Base-by-base conservation (phyloP, 1,140 invertebrate species). In the Orchestia grillus region DNA sequence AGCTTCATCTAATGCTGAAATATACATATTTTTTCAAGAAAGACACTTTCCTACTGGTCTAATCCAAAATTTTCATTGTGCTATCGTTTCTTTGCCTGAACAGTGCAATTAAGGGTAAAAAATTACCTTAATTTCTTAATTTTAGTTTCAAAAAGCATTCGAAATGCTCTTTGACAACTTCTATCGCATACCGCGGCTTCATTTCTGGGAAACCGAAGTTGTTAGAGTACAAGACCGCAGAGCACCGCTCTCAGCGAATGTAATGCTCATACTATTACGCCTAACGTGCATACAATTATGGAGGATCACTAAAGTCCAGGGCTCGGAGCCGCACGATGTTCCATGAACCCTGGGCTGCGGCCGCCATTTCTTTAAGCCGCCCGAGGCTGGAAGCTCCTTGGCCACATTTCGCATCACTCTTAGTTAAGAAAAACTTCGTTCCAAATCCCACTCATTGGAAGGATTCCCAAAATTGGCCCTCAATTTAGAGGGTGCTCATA, bases 371-470 rank as follows among this genome's bases (percentile, higher is more conserved):
- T 36, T 77, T 15, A 77, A 77, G 28, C 11, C 62, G 28, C 36
- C 62, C 3, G 11, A 77, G 28, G 62, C n/a, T n/a, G n/a, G 62
- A 77, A 77, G 1, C 62, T 36, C 36, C 15, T 36, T 15, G 28
- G 15, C 62, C 62, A 77, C 88, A 90, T 41, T 90, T 44, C 88
- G n/a, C 88, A 44, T 90, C 43, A 42, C 41, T 90, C 88, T 90
- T 90, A 41, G 43, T 90, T 43, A 90, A 90, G 43, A 90, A 90
- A 42, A 90, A 90, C 88, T 90, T 90, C 88, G 4, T 90, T 41
- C 41, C 88, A 90, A 90, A 90, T 90, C 88, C 88, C 15, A 90
- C 88, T 90, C 88, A 90, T 90, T 43, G 43, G 88, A 90, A 44
- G 43, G 88, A 90, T 90, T 90, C 41, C 43, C 36, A 42, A 90